Percentiles rank a stretch among this genome's conserved stretches.
These are phyloP conservation scores for Dryomyza anilis DNA, from an alignment of 2,888 invertebrate genomes.

Conservation along the genomic window DNA sequence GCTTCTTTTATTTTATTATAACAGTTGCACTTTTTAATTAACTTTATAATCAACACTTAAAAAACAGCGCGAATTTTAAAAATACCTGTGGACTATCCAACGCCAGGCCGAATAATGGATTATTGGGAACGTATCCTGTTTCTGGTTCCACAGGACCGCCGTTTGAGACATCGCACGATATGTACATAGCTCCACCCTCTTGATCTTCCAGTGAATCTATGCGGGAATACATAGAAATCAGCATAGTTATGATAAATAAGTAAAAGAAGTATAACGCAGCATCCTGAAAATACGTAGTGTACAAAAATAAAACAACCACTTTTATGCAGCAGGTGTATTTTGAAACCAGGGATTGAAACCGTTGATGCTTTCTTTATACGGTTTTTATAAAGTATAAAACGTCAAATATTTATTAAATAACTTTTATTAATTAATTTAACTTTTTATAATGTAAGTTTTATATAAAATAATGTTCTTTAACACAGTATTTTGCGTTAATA, in stretches of 20 bases:
- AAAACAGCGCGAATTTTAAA: conserved; percentile 27
- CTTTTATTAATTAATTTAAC: no score
- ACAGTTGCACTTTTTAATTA: background rate
- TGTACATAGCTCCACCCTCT: conserved; percentile 64
- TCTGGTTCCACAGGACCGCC: conserved; percentile 62
- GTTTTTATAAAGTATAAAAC: no score
- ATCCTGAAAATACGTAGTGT: background rate
- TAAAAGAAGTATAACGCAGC: no score
- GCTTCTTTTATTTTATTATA: background rate
- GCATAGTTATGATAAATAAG: conserved; percentile 4
- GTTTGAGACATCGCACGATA: conserved; percentile 63
- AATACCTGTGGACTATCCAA: conserved; percentile 62
- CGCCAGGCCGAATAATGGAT: conserved; percentile 62
- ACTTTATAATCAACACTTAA: background rate
- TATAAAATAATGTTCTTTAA: no score
- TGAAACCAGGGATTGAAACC: no score
- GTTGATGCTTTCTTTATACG: no score
- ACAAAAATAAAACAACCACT: background rate
- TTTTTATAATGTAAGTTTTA: no score
- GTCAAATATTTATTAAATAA: no score
- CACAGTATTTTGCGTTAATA: no score
- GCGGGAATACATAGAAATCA: conserved; percentile 31
- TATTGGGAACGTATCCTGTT: conserved; percentile 62
- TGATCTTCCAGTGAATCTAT: conserved; percentile 62
- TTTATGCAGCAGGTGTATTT: no score